phyloP scores from a whole-genome alignment of 92 coral and sea anemone species.

The Montipora capitata region DNA sequence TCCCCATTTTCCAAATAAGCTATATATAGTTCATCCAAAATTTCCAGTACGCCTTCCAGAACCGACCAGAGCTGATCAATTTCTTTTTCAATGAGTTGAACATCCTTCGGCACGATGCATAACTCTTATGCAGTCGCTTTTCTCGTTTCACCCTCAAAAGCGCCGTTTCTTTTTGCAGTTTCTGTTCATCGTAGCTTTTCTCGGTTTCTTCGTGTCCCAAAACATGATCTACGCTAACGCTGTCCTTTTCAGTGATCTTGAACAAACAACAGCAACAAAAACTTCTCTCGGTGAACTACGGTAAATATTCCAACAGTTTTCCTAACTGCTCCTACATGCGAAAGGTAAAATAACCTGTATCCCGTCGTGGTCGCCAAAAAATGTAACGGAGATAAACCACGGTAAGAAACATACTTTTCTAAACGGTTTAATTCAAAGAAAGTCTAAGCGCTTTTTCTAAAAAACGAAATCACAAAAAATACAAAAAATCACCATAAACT shows the following conservation, averaged over 20 bases:
- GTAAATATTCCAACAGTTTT: too few species aligned
- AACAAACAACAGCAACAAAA: not conserved
- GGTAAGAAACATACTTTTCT: too few species aligned
- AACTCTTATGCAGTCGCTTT: constrained; percentile 24
- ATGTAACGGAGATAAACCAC: not conserved
- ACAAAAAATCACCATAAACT: too few species aligned
- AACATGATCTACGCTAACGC: not conserved
- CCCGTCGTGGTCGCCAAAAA: not conserved
- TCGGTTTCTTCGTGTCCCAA: constrained; percentile 1
- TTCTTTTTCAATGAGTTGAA: constrained; percentile 24
- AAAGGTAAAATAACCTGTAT: not conserved
- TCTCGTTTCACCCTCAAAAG: constrained; percentile 31
- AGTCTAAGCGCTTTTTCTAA: too few species aligned
- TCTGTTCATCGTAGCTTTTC: not conserved
- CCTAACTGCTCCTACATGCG: not conserved
- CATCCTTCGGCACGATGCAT: constrained; percentile 35
- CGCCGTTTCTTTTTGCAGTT: constrained; percentile 12
- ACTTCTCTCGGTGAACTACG: too few species aligned
- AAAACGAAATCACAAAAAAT: too few species aligned
- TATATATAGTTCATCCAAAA: constrained; percentile 51
- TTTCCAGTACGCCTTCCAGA: constrained; percentile 25
- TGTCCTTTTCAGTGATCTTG: not conserved
- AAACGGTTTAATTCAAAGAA: too few species aligned
- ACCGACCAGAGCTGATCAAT: constrained; percentile 32
- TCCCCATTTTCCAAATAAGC: constrained; percentile 32